These are phyloP conservation scores for Corythoichthys haematopterus DNA, from an alignment of 2,113 vertebrate genomes.

Conservation along the genomic window DNA sequence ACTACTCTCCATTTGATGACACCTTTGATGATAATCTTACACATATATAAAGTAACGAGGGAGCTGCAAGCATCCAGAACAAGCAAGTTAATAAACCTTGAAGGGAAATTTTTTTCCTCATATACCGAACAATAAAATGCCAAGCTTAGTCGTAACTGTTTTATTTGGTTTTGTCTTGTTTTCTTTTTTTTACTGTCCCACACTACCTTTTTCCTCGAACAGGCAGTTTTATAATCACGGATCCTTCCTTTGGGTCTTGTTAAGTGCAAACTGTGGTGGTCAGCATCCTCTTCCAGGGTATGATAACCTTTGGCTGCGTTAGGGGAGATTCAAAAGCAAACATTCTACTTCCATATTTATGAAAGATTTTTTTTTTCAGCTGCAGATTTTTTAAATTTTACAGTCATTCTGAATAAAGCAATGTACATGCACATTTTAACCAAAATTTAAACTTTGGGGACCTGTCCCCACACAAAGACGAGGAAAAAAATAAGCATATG, in stretches of 20 bases:
- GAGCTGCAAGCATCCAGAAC: not conserved
- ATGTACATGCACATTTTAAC: no score
- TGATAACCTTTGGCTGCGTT: not conserved
- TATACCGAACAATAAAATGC: not conserved
- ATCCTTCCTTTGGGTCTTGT: not conserved
- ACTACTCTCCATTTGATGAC: not conserved
- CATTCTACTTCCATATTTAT: not conserved
- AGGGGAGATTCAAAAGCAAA: not conserved
- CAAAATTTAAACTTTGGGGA: no score
- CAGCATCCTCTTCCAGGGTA: not conserved
- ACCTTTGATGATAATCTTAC: not conserved
- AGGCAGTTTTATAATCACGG: not conserved
- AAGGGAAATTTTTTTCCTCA: not conserved
- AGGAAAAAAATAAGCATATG: no score
- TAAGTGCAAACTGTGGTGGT: not conserved
- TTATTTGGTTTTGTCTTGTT: constrained; percentile 2
- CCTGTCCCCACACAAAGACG: no score
- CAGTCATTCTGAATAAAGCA: not conserved
- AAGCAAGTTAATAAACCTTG: not conserved
- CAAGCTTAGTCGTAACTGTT: not conserved
- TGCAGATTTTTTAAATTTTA: not conserved
- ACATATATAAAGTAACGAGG: not conserved
- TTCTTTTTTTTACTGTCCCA: not conserved
- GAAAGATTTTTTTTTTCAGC: not conserved
- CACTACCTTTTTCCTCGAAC: no score